A percentile compares a stretch with the other conserved stretches of the same genome.
Evolutionary conservation across 2,113 vertebrate genomes (phyloP).

Genomic region (Carassius auratus): DNA sequence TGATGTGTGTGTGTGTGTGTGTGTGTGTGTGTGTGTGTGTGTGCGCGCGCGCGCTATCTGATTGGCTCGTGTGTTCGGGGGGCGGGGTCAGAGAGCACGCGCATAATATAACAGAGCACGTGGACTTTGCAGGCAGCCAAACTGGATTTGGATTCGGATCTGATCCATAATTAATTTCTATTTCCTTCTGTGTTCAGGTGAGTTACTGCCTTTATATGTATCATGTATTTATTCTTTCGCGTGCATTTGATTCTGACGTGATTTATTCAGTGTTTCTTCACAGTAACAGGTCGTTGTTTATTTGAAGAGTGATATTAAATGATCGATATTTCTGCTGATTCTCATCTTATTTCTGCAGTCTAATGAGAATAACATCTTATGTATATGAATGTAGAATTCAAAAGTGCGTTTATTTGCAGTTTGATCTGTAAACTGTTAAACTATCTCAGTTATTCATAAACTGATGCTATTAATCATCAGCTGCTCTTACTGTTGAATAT

Average conservation of each 20-base stretch:
- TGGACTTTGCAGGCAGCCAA: neutral
- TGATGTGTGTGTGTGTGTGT: no score
- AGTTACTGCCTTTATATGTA: neutral
- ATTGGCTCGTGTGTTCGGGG: neutral
- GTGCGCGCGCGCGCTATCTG: neutral
- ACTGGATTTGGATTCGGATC: neutral
- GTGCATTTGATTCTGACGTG: neutral
- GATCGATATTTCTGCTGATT: neutral
- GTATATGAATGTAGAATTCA: neutral
- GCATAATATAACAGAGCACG: neutral
- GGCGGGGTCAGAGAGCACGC: neutral
- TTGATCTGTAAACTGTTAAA: neutral
- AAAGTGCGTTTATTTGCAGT: neutral
- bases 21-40: no score
- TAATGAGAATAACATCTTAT: neutral
- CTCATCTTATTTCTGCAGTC: neutral
- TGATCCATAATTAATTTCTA: neutral
- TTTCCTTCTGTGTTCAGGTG: slow-evolving; percentile 1
- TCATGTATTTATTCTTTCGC: no score
- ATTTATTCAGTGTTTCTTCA: neutral
- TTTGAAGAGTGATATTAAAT: neutral
- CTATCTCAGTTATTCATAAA: neutral
- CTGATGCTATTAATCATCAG: neutral
- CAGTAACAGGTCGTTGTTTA: neutral
- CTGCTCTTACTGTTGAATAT: neutral